Conservation (phyloP, 1,140 invertebrate genomes). For the Hestina assimilis region DNA sequence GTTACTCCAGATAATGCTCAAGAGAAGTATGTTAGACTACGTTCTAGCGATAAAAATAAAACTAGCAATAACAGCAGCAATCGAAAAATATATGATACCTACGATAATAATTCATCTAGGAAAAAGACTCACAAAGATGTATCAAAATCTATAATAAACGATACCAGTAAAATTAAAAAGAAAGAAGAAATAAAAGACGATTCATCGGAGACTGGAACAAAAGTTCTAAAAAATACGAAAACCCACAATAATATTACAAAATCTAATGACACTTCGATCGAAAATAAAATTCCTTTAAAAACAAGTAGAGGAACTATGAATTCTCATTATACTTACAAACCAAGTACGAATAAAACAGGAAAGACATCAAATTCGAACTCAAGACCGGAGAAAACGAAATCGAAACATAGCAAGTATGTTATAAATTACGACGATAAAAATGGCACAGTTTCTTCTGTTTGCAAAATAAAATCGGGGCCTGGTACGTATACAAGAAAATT, state of each 20-base stretch:
- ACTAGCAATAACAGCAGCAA: not conserved
- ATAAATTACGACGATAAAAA: slow-evolving; percentile 75
- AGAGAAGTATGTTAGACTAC: not conserved
- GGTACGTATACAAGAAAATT: slow-evolving; percentile 47
- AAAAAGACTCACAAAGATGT: not conserved
- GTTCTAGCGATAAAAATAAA: slow-evolving; percentile 9
- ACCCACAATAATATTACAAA: not conserved
- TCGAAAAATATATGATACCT: not conserved
- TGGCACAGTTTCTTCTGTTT: slow-evolving; percentile 67
- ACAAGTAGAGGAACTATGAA: slow-evolving; percentile 7
- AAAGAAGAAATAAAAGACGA: not conserved
- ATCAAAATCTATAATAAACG: not conserved
- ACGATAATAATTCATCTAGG: not conserved
- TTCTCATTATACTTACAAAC: slow-evolving; percentile 12
- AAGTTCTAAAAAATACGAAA: slow-evolving; percentile 1
- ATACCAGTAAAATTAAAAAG: not conserved
- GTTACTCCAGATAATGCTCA: slow-evolving; percentile 21
- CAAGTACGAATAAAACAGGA: slow-evolving; percentile 19
- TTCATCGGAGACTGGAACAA: not conserved
- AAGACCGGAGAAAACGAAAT: slow-evolving; percentile 33
- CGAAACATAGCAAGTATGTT: slow-evolving; percentile 60
- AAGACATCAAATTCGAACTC: slow-evolving; percentile 18
- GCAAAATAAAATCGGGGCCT: slow-evolving; percentile 52
- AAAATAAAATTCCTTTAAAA: slow-evolving; percentile 14
- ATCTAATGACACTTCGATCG: not conserved